Evolutionary conservation across 2,797 vertebrate genomes (phyloP).

Genomic region (Pipistrellus kuhlii): DNA sequence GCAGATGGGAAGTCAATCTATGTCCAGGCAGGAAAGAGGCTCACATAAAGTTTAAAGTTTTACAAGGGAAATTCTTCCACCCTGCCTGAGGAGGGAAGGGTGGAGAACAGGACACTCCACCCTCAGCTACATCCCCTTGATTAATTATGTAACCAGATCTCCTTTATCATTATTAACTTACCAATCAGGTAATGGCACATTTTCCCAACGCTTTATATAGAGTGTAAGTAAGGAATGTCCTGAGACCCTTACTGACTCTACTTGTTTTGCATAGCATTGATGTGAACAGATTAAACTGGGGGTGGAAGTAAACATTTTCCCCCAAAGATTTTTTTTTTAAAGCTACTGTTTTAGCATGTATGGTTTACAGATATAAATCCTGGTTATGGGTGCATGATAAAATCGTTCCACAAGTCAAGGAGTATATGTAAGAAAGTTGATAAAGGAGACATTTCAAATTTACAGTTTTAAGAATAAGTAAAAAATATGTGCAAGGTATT

Average conservation of each 20-base stretch:
- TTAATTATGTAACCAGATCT: constrained; percentile 67
- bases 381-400: background rate
- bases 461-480: background rate
- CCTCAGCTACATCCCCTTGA: constrained; percentile 56
- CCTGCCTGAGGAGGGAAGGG: constrained; percentile 56
- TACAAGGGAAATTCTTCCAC: constrained; percentile 56
- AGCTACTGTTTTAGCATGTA: background rate
- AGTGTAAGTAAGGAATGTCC: background rate
- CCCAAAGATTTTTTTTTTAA: background rate
- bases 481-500: background rate
- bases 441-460: background rate
- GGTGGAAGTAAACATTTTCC: constrained; percentile 15
- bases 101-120: constrained; percentile 60
- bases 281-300: constrained; percentile 21
- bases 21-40: constrained; percentile 45
- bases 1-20: constrained; percentile 47
- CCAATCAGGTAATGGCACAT: constrained; percentile 43
- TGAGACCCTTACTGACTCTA: background rate
- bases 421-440: background rate
- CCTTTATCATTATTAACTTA: constrained; percentile 29
- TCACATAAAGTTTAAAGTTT: constrained; percentile 47
- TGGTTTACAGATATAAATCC: background rate
- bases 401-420: background rate
- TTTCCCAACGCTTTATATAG: background rate
- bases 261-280: constrained; percentile 2